These are phyloP conservation scores for Radopholus similis DNA, from an alignment of 1,140 invertebrate species.

Conservation along the genomic window DNA sequence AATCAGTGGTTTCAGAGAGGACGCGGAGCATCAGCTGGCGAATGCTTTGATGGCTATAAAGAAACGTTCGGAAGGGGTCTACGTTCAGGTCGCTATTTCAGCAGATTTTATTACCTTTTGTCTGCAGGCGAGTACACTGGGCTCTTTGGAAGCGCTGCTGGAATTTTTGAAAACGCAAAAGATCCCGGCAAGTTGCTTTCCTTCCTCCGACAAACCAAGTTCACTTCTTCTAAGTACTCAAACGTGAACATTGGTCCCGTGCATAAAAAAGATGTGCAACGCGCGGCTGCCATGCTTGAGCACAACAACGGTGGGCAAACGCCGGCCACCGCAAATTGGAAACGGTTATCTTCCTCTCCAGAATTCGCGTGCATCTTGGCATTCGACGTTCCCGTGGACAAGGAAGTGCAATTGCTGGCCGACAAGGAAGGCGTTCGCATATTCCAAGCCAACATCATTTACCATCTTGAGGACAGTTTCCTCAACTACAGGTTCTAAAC, in stretches of 20 bases:
- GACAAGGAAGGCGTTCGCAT: constrained; percentile 89
- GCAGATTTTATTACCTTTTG: too few relatives aligned
- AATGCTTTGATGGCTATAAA: constrained; percentile 86
- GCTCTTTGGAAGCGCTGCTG: constrained; percentile 91
- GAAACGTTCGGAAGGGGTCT: constrained; percentile 83
- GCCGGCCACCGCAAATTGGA: neutral
- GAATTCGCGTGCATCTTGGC: constrained; percentile 95
- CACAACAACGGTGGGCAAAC: constrained; percentile 81
- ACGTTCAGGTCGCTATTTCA: too few relatives aligned
- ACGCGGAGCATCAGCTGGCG: constrained; percentile 66
- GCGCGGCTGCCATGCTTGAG: constrained; percentile 96
- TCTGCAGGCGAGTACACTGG: constrained; percentile 92
- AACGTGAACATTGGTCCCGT: constrained; percentile 98
- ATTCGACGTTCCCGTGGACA: constrained; percentile 96
- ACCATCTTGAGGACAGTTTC: constrained; percentile 97
- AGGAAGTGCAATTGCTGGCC: constrained; percentile 92
- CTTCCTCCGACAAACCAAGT: constrained; percentile 32
- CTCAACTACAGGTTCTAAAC: constrained; percentile 70
- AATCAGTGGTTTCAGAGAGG: constrained; percentile 42
- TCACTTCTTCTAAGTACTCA: constrained; percentile 73
- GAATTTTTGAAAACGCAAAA: constrained; percentile 90
- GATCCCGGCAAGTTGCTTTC: constrained; percentile 73
- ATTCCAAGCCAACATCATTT: constrained; percentile 99
- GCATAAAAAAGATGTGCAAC: constrained; percentile 98
- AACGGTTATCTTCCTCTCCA: neutral